Evolutionary conservation across 2,888 invertebrate genomes (phyloP).

Genomic region (Chrysina gloriosa): DNA sequence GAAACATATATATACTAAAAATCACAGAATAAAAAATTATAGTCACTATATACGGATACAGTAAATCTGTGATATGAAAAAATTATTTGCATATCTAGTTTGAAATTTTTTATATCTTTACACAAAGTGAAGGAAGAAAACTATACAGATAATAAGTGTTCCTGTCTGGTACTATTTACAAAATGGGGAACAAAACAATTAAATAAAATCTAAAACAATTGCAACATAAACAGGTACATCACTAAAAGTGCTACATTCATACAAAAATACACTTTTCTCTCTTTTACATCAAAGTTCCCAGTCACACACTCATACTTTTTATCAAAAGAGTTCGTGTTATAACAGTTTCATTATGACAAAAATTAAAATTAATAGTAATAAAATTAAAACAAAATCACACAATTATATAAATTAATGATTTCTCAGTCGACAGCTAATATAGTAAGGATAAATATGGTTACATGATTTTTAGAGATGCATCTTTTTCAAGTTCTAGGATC

Average conservation of each 20-base stretch:
- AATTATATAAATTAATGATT: slow-evolving; percentile 43
- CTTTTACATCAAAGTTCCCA: slow-evolving; percentile 43
- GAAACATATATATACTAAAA: slow-evolving; percentile 58
- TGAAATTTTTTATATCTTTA: slow-evolving; percentile 38
- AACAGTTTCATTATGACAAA: slow-evolving; percentile 16
- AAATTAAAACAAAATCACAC: slow-evolving; percentile 43
- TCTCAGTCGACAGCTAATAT: slow-evolving; percentile 24
- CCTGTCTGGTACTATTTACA: slow-evolving; percentile 56
- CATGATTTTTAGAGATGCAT: slow-evolving; percentile 24
- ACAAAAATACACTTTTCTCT: slow-evolving; percentile 17
- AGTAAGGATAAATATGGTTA: slow-evolving; percentile 40
- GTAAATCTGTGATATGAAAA: slow-evolving; percentile 40
- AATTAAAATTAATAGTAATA: slow-evolving; percentile 22
- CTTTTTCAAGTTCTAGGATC: neutral
- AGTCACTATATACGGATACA: slow-evolving; percentile 57
- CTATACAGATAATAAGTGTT: slow-evolving; percentile 47
- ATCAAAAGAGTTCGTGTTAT: slow-evolving; percentile 12
- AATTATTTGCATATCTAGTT: slow-evolving; percentile 5
- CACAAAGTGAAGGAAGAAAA: slow-evolving; percentile 45
- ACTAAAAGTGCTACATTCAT: slow-evolving; percentile 51
- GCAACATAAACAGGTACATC: slow-evolving; percentile 65
- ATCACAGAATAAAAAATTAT: slow-evolving; percentile 62
- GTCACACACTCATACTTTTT: neutral
- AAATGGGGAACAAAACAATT: slow-evolving; percentile 56
- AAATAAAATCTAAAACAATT: slow-evolving; percentile 65